Conservation (phyloP, 2,113 vertebrate genomes). For the Notarius lentiginosus region DNA sequence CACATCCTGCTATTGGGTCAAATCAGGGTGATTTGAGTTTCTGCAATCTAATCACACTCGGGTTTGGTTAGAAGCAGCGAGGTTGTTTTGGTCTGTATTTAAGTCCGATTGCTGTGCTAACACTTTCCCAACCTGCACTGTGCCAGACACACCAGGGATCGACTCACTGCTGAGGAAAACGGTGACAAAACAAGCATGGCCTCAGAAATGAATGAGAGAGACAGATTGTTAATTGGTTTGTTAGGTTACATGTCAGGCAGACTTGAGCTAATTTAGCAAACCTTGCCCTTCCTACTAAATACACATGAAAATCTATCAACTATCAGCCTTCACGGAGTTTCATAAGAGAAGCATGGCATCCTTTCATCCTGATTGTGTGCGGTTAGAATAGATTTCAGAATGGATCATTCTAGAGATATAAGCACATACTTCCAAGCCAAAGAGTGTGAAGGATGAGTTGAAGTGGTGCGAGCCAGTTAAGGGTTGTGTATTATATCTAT, state of each 20-base stretch:
- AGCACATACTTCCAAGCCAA: neutral
- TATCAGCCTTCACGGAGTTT: neutral
- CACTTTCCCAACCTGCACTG: neutral
- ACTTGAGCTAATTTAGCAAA: conserved; percentile 7
- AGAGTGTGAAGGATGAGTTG: conserved; percentile 5
- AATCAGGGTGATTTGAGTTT: conserved; percentile 17
- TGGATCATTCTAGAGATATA: neutral
- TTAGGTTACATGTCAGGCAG: conserved; percentile 6
- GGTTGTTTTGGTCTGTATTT: conserved; percentile 9
- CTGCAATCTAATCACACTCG: neutral
- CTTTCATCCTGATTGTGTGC: neutral
- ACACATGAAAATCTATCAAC: neutral
- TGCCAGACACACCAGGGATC: neutral
- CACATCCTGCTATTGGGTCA: conserved; percentile 14
- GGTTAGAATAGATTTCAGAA: neutral
- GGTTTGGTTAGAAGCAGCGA: neutral
- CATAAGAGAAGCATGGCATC: neutral
- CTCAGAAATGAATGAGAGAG: conserved; percentile 3
- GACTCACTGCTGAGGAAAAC: neutral
- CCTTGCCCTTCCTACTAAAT: neutral
- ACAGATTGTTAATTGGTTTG: neutral
- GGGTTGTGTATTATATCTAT: neutral
- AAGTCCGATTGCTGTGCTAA: neutral
- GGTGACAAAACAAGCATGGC: neutral
- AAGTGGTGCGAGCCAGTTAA: neutral